These are phyloP conservation scores for Aldabrachelys gigantea DNA, from an alignment of 2,113 vertebrate genomes.

Conservation along the genomic window DNA sequence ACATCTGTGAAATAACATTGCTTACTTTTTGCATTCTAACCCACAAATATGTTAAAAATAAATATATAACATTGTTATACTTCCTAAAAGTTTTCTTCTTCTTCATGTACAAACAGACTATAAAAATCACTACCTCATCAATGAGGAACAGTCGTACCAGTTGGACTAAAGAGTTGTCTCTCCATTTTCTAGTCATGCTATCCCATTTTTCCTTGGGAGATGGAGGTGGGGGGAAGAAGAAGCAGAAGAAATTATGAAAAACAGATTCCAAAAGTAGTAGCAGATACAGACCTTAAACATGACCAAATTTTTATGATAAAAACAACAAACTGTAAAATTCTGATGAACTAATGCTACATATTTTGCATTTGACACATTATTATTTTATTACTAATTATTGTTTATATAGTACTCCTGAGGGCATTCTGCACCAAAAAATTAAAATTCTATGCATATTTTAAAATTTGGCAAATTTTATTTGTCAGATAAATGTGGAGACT, in stretches of 20 bases:
- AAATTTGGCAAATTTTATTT: too few relatives aligned
- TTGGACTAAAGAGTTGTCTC: conserved; percentile 91
- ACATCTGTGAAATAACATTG: neutral
- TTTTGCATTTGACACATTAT: neutral
- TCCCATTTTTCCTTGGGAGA: conserved; percentile 96
- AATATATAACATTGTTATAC: neutral
- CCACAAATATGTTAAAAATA: neutral
- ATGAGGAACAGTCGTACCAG: conserved; percentile 94
- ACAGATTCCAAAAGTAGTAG: neutral
- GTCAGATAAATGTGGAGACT: too few relatives aligned
- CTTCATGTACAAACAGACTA: conserved; percentile 41
- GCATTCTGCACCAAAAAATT: too few relatives aligned
- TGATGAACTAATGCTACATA: neutral
- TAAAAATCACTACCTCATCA: conserved; percentile 86
- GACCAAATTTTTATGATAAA: neutral
- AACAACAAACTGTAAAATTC: neutral
- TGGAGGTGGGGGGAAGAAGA: neutral
- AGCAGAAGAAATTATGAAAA: neutral
- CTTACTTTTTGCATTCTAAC: neutral
- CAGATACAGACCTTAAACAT: neutral
- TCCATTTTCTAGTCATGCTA: conserved; percentile 98
- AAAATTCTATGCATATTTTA: too few relatives aligned
- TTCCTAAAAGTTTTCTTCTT: conserved; percentile 28
- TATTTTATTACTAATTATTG: neutral
- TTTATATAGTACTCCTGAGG: neutral